Conservation (phyloP, 1,140 invertebrate species). For the Drosophila aff. region DNA sequence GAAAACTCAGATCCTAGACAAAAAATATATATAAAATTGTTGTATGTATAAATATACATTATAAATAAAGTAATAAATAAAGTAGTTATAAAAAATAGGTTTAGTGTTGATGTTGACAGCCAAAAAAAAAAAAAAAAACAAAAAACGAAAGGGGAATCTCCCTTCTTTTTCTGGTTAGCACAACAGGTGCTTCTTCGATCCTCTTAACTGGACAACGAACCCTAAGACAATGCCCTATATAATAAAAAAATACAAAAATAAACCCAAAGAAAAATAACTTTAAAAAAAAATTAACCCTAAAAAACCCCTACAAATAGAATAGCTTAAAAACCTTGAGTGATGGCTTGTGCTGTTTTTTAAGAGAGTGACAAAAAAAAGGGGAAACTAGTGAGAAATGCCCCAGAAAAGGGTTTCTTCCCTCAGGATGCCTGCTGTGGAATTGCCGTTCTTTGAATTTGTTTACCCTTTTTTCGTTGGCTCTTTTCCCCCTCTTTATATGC, state of each 20-base stretch:
- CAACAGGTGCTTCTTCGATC: constrained; percentile 35
- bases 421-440: constrained; percentile 34
- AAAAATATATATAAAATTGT: background rate
- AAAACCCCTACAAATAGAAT: background rate
- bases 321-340: constrained; percentile 9
- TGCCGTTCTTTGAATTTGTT: constrained; percentile 56
- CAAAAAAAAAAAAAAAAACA: background rate
- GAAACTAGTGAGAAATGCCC: constrained; percentile 1
- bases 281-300: background rate
- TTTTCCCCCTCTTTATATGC: background rate
- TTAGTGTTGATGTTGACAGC: constrained; percentile 9
- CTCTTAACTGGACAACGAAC: constrained; percentile 23
- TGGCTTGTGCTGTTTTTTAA: constrained; percentile 26
- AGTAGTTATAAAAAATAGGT: background rate
- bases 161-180: constrained; percentile 2
- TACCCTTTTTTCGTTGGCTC: constrained; percentile 31
- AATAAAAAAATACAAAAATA: background rate
- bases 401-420: constrained; percentile 9
- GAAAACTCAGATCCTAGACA: background rate
- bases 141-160: background rate
- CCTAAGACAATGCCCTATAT: constrained; percentile 3
- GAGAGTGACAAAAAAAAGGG: background rate
- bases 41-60: background rate
- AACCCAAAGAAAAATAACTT: background rate
- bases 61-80: background rate